These are phyloP conservation scores for Gadopsis marmoratus DNA, from an alignment of 2,797 vertebrate genomes.

Conservation along the genomic window DNA sequence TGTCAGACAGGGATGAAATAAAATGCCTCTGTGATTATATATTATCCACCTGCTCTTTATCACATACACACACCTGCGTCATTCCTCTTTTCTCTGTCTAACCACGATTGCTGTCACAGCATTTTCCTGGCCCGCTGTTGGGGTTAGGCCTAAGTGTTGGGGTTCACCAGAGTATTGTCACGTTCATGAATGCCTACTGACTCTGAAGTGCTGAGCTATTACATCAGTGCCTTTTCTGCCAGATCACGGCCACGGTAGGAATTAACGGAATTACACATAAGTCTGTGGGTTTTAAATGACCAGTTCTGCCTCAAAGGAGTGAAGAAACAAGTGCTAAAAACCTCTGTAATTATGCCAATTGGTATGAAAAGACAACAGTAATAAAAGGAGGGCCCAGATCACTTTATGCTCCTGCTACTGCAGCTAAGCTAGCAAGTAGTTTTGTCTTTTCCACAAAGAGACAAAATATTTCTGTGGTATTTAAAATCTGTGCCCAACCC, in stretches of 20 bases:
- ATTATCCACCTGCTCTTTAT: slow-evolving; percentile 57
- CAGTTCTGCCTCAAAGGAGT: slow-evolving; percentile 53
- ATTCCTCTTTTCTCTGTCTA: slow-evolving; percentile 59
- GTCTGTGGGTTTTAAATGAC: slow-evolving; percentile 70
- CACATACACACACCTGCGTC: slow-evolving; percentile 69
- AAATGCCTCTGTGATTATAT: slow-evolving; percentile 60
- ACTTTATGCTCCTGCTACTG: slow-evolving; percentile 8
- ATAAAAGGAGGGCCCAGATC: slow-evolving; percentile 31
- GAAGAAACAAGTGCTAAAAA: slow-evolving; percentile 36
- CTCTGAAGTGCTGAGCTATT: slow-evolving; percentile 63
- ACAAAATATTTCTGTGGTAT: slow-evolving; percentile 45
- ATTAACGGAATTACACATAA: slow-evolving; percentile 56
- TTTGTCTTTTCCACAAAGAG: slow-evolving; percentile 18
- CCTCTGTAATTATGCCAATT: slow-evolving; percentile 48
- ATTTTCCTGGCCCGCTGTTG: slow-evolving; percentile 55
- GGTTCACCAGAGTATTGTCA: slow-evolving; percentile 72
- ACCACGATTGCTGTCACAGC: slow-evolving; percentile 74
- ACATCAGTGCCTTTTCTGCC: slow-evolving; percentile 66
- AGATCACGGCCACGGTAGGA: slow-evolving; percentile 57
- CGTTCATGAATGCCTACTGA: slow-evolving; percentile 54
- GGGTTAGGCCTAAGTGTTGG: slow-evolving; percentile 59
- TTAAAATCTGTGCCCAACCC: slow-evolving; percentile 37
- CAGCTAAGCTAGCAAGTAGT: slow-evolving; percentile 17
- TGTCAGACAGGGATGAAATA: slow-evolving; percentile 49
- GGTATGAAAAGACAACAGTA: slow-evolving; percentile 44